These are phyloP conservation scores for Bacillus rossius DNA, from an alignment of 1,140 invertebrate genomes.

Conservation along the genomic window DNA sequence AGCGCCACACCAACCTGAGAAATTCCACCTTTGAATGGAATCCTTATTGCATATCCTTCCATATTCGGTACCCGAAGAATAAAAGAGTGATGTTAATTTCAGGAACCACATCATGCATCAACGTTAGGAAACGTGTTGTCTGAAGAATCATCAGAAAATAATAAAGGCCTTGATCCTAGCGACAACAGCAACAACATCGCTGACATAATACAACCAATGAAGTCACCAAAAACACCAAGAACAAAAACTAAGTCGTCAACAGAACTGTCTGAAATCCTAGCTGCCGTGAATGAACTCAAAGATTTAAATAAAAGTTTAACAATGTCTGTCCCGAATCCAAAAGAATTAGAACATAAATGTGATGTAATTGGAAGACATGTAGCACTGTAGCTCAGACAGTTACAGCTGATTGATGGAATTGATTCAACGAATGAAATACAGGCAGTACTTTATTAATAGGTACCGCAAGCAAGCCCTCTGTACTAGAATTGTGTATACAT, in stretches of 20 bases:
- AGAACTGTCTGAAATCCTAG: not conserved
- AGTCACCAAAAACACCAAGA: not conserved
- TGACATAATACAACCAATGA: not conserved
- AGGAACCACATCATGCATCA: not conserved
- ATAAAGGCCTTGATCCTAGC: not conserved
- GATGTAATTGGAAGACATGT: constrained; percentile 1
- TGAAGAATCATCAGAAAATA: not conserved
- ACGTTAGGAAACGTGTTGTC: not conserved
- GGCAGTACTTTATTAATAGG: too few relatives aligned
- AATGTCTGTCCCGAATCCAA: not conserved
- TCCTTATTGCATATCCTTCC: not conserved
- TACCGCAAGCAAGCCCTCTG: too few relatives aligned
- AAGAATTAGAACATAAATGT: not conserved
- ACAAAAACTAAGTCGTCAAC: not conserved
- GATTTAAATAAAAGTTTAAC: constrained; percentile 1
- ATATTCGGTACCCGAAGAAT: not conserved
- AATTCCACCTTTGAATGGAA: not conserved
- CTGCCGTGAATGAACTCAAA: not conserved
- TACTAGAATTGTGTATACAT: too few relatives aligned
- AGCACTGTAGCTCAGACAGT: not conserved
- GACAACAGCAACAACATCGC: not conserved
- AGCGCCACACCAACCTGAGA: not conserved
- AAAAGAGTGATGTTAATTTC: not conserved
- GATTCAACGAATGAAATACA: too few relatives aligned
- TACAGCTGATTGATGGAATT: not conserved